phyloP scores from a whole-genome alignment of 2,888 invertebrate genomes.

The Listrodromus nycthemerus region DNA sequence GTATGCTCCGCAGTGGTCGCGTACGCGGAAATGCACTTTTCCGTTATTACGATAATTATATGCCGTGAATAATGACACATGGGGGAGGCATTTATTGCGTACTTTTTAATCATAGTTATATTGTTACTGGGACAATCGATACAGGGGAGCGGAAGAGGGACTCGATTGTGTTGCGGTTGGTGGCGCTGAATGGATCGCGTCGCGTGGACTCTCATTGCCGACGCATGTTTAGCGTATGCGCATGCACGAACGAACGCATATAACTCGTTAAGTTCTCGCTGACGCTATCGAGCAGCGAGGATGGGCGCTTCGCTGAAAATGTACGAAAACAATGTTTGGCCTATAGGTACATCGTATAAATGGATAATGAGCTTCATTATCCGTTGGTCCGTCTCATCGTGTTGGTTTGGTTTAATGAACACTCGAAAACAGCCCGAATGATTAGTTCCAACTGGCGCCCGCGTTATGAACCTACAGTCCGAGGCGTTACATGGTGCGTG shows the following conservation, averaged over 20 bases:
- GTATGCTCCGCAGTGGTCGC: neutral
- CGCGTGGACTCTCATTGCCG: neutral
- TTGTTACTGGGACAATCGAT: slow-evolving; percentile 22
- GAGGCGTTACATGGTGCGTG: neutral
- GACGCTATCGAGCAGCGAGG: neutral
- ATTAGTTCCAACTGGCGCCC: neutral
- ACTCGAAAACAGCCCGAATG: neutral
- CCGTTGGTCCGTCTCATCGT: slow-evolving; percentile 51
- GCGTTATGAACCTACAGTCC: neutral
- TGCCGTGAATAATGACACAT: slow-evolving; percentile 36
- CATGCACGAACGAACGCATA: neutral
- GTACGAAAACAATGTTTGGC: slow-evolving; percentile 40
- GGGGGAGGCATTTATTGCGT: slow-evolving; percentile 41
- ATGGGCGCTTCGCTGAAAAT: slow-evolving; percentile 13
- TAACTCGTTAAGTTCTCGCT: neutral
- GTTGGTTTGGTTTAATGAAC: slow-evolving; percentile 7
- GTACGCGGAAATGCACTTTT: slow-evolving; percentile 24
- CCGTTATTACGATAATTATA: slow-evolving; percentile 19
- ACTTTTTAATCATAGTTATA: slow-evolving; percentile 16
- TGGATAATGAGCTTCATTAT: slow-evolving; percentile 65
- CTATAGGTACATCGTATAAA: slow-evolving; percentile 33
- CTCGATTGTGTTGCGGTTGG: slow-evolving; percentile 20
- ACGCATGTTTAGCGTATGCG: neutral
- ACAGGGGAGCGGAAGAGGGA: neutral
- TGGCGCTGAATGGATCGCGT: slow-evolving; percentile 20